Conservation (phyloP, 2,797 vertebrate species). For the Urosaurus nigricauda region DNA sequence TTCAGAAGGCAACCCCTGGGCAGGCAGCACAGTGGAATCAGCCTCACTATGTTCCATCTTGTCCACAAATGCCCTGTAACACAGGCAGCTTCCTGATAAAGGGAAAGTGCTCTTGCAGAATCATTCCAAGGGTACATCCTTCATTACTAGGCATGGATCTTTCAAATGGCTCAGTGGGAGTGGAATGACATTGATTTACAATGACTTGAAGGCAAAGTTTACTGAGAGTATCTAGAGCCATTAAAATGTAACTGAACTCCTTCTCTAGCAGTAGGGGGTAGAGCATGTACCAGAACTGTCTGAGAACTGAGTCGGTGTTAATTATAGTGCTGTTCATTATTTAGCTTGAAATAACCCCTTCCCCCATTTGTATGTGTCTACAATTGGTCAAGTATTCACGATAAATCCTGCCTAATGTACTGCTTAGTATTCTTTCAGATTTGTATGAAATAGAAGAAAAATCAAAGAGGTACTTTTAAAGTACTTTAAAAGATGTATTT, state of each 20-base stretch:
- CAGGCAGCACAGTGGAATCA: slow-evolving; percentile 47
- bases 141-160: slow-evolving; percentile 53
- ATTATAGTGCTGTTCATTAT: slow-evolving; percentile 44
- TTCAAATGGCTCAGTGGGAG: slow-evolving; percentile 50
- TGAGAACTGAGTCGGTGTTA: slow-evolving; percentile 34
- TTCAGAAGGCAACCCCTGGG: slow-evolving; percentile 52
- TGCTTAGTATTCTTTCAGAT: background rate
- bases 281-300: slow-evolving; percentile 35
- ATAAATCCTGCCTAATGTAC: background rate
- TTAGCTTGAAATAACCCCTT: slow-evolving; percentile 21
- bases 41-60: slow-evolving; percentile 41
- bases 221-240: slow-evolving; percentile 49
- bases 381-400: slow-evolving; percentile 21
- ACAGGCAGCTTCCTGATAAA: slow-evolving; percentile 36
- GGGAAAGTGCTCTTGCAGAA: slow-evolving; percentile 49
- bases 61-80: slow-evolving; percentile 44
- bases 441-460: slow-evolving; percentile 17
- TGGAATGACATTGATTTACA: slow-evolving; percentile 55
- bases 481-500: background rate
- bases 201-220: slow-evolving; percentile 56
- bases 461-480: slow-evolving; percentile 8
- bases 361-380: slow-evolving; percentile 14
- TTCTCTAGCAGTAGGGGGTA: slow-evolving; percentile 11
- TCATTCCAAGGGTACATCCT: slow-evolving; percentile 58
- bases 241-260: slow-evolving; percentile 50